phyloP scores from a whole-genome alignment of 2,113 vertebrate genomes.

The Beaufortia kweichowensis region DNA sequence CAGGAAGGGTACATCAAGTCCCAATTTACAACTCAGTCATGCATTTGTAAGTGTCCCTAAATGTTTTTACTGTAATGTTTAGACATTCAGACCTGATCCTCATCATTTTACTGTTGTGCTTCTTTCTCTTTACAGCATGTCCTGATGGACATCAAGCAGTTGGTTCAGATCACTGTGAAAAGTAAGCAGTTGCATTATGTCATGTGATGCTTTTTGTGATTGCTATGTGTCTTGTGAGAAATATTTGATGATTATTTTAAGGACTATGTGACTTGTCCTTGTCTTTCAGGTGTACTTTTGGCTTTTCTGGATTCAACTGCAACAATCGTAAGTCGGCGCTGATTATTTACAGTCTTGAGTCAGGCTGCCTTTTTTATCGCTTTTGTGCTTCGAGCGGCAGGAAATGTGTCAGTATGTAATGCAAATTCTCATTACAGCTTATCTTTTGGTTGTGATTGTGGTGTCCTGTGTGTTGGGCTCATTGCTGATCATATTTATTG shows the following conservation, averaged over 20 bases:
- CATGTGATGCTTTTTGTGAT: not conserved
- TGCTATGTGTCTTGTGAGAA: not conserved
- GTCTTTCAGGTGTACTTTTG: constrained; percentile 68
- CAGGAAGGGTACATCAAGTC: not conserved
- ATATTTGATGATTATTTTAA: not conserved
- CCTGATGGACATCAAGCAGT: constrained; percentile 1
- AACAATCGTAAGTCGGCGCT: constrained; percentile 65
- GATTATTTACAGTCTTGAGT: not conserved
- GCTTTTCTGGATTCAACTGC: constrained; percentile 70
- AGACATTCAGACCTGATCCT: not conserved
- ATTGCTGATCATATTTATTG: constrained; percentile 60
- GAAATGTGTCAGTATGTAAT: not conserved
- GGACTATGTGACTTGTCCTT: not conserved
- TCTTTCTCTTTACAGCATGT: constrained; percentile 61
- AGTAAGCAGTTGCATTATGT: constrained; percentile 58
- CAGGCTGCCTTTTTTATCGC: not conserved
- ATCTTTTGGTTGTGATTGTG: constrained; percentile 60
- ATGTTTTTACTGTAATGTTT: not conserved
- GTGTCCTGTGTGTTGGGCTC: constrained; percentile 61
- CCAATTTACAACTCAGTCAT: not conserved
- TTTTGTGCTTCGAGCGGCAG: not conserved
- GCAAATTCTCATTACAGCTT: constrained; percentile 56
- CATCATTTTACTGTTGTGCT: not conserved
- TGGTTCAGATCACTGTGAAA: fast-evolving
- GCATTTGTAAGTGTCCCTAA: constrained; percentile 14